Conservation (phyloP, 2,113 vertebrate species). For the Origma solitaria region DNA sequence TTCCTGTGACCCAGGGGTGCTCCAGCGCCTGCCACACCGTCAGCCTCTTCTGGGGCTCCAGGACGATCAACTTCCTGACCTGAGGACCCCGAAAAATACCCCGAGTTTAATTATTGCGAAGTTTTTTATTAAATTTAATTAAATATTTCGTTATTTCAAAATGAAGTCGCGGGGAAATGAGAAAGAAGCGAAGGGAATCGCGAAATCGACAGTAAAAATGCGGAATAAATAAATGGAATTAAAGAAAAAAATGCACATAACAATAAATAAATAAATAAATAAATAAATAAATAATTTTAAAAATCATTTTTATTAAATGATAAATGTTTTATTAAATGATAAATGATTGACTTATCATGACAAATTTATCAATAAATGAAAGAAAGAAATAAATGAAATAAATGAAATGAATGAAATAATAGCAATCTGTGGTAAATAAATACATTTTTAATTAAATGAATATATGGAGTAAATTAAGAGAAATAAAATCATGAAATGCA, state of each 20-base stretch:
- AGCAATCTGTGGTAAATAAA: neutral
- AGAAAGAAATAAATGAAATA: no score
- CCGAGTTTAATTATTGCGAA: no score
- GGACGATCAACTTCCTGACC: constrained; percentile 84
- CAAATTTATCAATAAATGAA: no score
- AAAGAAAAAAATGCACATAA: accelerated
- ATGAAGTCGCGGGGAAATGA: no score
- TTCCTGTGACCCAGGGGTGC: constrained; percentile 87
- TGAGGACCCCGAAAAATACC: neutral
- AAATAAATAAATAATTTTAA: neutral
- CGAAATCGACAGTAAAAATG: neutral
- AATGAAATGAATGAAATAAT: no score
- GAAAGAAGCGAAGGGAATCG: neutral
- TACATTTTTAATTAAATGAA: neutral
- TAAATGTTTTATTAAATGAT: no score
- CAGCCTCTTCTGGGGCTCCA: constrained; percentile 82
- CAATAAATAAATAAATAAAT: neutral
- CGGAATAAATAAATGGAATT: neutral
- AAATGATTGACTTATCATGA: no score
- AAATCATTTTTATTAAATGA: no score
- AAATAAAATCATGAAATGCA: neutral
- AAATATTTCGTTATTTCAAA: accelerated
- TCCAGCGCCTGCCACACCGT: constrained; percentile 78
- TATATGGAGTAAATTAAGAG: accelerated
- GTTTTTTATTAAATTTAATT: no score